These are phyloP conservation scores for Silurus asotus DNA, from an alignment of 2,113 vertebrate genomes.

Conservation along the genomic window DNA sequence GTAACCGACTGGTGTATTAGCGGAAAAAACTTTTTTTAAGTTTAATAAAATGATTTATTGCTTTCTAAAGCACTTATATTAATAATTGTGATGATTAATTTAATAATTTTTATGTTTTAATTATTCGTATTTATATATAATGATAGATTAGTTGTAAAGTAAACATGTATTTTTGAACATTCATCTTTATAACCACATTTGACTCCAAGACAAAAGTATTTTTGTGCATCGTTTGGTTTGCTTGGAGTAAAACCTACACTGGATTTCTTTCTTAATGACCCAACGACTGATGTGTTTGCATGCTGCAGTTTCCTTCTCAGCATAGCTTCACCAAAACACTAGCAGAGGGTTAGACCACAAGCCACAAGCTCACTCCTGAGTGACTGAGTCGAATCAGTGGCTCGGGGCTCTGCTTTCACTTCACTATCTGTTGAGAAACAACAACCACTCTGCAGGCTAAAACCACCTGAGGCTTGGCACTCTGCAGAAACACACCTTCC, in stretches of 20 bases:
- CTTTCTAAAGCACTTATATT: neutral
- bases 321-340: constrained; percentile 15
- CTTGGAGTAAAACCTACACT: neutral
- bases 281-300: neutral
- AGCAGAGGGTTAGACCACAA: constrained; percentile 55
- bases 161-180: neutral
- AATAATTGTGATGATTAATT: neutral
- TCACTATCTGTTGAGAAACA: constrained; percentile 53
- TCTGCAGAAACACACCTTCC: constrained; percentile 29
- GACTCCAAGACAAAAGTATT: neutral
- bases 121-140: neutral
- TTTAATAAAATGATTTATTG: neutral
- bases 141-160: no score
- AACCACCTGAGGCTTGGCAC: constrained; percentile 3
- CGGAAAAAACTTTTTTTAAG: no score
- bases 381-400: constrained; percentile 59
- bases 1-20: neutral
- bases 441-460: constrained; percentile 48
- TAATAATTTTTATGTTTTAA: no score
- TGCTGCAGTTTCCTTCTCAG: constrained; percentile 27
- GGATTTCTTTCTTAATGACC: neutral
- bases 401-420: constrained; percentile 51
- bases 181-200: neutral
- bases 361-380: constrained; percentile 59
- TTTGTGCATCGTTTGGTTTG: neutral